These are phyloP conservation scores for Lagopus muta DNA, from an alignment of 2,113 vertebrate genomes.

Conservation along the genomic window DNA sequence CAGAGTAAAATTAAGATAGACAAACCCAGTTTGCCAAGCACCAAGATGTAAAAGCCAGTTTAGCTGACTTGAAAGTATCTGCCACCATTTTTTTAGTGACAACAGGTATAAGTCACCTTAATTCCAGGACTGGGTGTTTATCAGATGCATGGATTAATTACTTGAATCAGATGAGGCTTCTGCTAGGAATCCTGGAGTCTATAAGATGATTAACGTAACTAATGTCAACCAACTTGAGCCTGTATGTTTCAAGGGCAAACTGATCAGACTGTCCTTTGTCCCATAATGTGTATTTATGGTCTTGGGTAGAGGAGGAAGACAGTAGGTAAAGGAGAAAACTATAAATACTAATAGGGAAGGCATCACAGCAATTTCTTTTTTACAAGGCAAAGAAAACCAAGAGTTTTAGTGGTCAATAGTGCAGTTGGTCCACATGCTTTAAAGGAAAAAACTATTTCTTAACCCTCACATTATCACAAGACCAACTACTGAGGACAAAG, in stretches of 20 bases:
- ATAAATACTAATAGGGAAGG: not conserved
- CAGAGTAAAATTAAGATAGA: not conserved
- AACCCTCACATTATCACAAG: not conserved
- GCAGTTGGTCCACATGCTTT: not conserved
- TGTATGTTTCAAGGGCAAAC: not conserved
- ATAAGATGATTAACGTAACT: conserved; percentile 1
- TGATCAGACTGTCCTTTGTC: not conserved
- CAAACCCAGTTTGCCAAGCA: not conserved
- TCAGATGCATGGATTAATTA: not conserved
- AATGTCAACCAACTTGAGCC: not conserved
- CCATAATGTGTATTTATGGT: not conserved
- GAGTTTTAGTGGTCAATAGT: not conserved
- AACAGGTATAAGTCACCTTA: not conserved
- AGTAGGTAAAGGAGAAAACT: not conserved
- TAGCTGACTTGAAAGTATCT: not conserved
- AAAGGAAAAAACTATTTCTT: not conserved
- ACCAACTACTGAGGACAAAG: not conserved
- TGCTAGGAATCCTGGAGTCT: not conserved
- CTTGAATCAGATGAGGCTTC: not conserved
- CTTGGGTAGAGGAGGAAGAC: not conserved
- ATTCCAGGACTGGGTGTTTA: not conserved
- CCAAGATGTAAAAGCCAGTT: not conserved
- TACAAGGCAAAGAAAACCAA: not conserved
- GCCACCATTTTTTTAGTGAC: not conserved
- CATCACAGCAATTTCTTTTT: not conserved